phyloP scores from a whole-genome alignment of 2,113 vertebrate genomes.

The Clupea harengus region DNA sequence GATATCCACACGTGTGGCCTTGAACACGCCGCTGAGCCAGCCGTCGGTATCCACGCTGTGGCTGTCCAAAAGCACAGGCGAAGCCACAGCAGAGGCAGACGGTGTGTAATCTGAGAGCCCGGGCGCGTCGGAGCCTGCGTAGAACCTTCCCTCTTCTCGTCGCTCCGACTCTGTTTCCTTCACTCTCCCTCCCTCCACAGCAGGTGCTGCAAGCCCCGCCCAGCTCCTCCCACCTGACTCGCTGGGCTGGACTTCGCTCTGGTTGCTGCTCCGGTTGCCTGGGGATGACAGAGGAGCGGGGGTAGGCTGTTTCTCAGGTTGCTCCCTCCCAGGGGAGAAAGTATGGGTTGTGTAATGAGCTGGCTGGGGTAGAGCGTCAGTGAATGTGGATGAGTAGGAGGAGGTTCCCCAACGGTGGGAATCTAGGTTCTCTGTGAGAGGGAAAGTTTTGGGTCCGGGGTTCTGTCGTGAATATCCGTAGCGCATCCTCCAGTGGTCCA shows the following conservation, averaged over 20 bases:
- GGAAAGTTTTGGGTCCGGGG: constrained; percentile 13
- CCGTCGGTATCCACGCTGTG: background rate
- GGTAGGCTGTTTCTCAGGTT: constrained; percentile 9
- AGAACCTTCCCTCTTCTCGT: constrained; percentile 23
- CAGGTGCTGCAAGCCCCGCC: constrained; percentile 63
- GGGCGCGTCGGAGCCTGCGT: constrained; percentile 41
- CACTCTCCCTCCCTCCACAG: constrained; percentile 36
- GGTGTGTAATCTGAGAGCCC: constrained; percentile 1
- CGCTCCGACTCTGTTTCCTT: background rate
- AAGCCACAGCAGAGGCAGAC: background rate
- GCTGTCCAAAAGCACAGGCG: too few species aligned
- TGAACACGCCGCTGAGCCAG: constrained; percentile 60
- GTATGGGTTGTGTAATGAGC: constrained; percentile 24
- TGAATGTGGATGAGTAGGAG: background rate
- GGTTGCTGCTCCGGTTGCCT: constrained; percentile 34
- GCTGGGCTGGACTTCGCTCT: constrained; percentile 49
- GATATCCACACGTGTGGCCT: constrained; percentile 67
- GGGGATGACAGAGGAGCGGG: constrained; percentile 26
- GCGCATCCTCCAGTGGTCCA: constrained; percentile 42
- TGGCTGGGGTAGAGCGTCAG: background rate
- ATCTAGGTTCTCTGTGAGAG: constrained; percentile 19
- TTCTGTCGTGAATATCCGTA: constrained; percentile 20
- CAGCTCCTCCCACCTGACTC: constrained; percentile 39
- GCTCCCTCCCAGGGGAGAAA: constrained; percentile 15
- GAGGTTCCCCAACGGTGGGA: constrained; percentile 22